Percentiles rank a stretch among this genome's conserved stretches.
These are phyloP conservation scores for Rosalia funebris DNA, from an alignment of 2,888 invertebrate genomes.

Conservation along the genomic window DNA sequence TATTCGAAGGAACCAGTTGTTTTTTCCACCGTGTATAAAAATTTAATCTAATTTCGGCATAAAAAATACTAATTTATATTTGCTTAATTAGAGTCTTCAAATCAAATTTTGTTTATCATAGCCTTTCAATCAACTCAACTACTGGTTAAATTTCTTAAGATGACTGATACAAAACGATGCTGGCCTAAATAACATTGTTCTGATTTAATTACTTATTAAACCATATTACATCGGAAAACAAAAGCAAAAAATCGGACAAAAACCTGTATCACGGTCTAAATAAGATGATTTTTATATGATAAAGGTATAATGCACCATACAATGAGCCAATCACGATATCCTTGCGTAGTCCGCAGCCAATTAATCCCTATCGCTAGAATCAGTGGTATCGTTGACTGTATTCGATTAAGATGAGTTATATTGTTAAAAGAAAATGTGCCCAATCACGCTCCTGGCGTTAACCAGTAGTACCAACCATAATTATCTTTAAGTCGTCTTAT, in stretches of 20 bases:
- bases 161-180: conserved; percentile 27
- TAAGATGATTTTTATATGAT: conserved; percentile 57
- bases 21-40: conserved; percentile 9
- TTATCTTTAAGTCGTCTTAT: conserved; percentile 42
- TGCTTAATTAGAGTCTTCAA: conserved; percentile 24
- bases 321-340: conserved; percentile 59
- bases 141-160: conserved; percentile 33
- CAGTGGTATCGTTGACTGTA: conserved; percentile 55
- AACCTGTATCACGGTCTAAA: conserved; percentile 55
- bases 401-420: conserved; percentile 62
- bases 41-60: conserved; percentile 19
- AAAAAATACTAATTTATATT: conserved; percentile 28
- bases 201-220: conserved; percentile 52
- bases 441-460: conserved; percentile 58
- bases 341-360: conserved; percentile 60
- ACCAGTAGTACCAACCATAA: conserved; percentile 59
- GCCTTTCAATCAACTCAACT: conserved; percentile 29
- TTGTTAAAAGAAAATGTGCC: conserved; percentile 56
- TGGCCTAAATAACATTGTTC: conserved; percentile 34
- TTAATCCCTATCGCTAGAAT: conserved; percentile 60
- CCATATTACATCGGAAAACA: conserved; percentile 42
- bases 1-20: not conserved
- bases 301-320: conserved; percentile 55
- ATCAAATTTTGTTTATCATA: conserved; percentile 26
- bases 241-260: conserved; percentile 39